Base-by-base conservation (phyloP, 2,888 invertebrate species). In the Rhagophthalmus giganteus region DNA sequence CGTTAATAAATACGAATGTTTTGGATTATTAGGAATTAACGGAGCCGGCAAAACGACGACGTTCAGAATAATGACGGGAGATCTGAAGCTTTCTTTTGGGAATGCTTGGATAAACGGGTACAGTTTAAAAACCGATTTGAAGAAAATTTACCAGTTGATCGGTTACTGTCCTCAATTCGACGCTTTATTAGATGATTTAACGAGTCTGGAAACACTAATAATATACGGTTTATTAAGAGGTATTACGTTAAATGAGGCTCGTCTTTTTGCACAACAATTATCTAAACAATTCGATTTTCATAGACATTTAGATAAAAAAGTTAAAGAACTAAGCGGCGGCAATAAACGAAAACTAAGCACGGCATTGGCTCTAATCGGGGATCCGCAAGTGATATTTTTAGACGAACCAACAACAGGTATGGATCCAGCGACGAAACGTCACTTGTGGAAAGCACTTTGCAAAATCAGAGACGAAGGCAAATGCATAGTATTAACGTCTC, bases 1-100 rank as follows among this genome's bases (percentile, higher is more conserved):
- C 34, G 45, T 61, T 2, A 79, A 78, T 38, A 28, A 52, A 69
- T 85, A 86, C 5, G 90, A 90, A 73, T 89, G 88, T 64, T 91
- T 91, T 64, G 91, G 90, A 1, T 73, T 91, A 35, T 74, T 91
- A 32, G 90, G 90, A 1, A 84, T 89, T 0, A 90, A 91, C 69
- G 90, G 90, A n/a, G 90, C 90, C 1, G 90, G 90, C 0, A 91
- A 90, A 72, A 90, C 89, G 0, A 84, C 85, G 0, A 91, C 91
- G 0, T 94, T 94, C 69, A 88, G 88, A 74, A 89, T 90, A 86
- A 73, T 92, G 61, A 91, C 90, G 38, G 91, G 91, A 0, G 90
- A 90, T 65, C 86, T 86, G 65, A 28, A 14, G 9, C 11, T 39
- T 7, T 82, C 86, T 0, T 78, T 78, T 39, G 91, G 92, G 0